Conservation (phyloP, 2,113 vertebrate species). For the Hyperopisus bebe region DNA sequence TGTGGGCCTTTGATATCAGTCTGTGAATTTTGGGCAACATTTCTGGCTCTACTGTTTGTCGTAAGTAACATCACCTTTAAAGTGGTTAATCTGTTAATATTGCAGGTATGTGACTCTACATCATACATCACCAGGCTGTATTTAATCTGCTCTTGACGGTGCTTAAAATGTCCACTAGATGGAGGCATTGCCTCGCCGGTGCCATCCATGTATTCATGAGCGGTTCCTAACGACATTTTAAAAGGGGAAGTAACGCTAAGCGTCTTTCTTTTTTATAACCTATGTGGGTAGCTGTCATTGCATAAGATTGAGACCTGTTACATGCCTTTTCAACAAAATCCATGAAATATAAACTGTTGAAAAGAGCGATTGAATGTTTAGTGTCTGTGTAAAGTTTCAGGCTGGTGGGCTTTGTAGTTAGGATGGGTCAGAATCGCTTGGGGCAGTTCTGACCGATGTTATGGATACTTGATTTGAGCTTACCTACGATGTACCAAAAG, state of each 20-base stretch:
- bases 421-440: background rate
- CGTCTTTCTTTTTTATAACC: background rate
- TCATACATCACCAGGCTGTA: background rate
- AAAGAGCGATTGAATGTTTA: background rate
- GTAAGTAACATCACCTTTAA: background rate
- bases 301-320: background rate
- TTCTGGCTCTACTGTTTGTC: background rate
- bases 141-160: background rate
- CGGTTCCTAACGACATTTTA: background rate
- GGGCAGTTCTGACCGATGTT: background rate
- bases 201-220: background rate
- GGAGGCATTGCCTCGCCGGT: background rate
- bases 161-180: conserved; percentile 9
- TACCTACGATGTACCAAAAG: background rate
- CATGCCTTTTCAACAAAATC: background rate
- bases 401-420: background rate
- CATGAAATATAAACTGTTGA: background rate
- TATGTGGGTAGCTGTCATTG: background rate
- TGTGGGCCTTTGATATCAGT: background rate
- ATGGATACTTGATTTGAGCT: background rate
- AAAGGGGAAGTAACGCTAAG: background rate
- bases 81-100: background rate
- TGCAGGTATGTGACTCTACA: background rate
- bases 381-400: background rate
- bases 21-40: background rate